Conservation (phyloP, 2,888 invertebrate genomes). For the Limenitis camilla region DNA sequence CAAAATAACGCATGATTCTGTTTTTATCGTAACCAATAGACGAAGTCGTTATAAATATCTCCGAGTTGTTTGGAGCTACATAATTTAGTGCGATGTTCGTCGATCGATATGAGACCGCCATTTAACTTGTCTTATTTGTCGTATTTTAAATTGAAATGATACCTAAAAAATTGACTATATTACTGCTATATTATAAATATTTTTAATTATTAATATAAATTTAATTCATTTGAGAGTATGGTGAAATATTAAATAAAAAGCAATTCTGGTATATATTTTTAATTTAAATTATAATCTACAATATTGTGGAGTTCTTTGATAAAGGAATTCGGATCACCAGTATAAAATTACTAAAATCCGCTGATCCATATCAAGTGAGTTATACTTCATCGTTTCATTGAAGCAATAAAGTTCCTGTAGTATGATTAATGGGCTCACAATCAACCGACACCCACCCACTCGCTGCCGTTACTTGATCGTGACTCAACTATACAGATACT, state of each 20-base stretch:
- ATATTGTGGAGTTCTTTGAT: background rate
- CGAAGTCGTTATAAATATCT: conserved; percentile 50
- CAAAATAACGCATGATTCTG: conserved; percentile 40
- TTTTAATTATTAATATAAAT: no score
- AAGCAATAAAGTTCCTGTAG: conserved; percentile 59
- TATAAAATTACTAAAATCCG: background rate
- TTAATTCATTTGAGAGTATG: no score
- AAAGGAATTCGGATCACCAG: background rate
- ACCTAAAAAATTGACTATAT: no score
- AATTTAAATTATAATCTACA: background rate
- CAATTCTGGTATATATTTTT: background rate
- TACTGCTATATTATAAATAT: no score
- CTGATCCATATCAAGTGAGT: conserved; percentile 11
- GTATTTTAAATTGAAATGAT: background rate
- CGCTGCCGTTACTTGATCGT: conserved; percentile 37
- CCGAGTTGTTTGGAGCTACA: conserved; percentile 42
- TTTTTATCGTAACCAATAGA: conserved; percentile 42
- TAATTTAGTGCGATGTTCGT: conserved; percentile 47
- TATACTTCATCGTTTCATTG: conserved; percentile 49
- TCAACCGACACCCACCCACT: conserved; percentile 49
- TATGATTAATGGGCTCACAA: conserved; percentile 61
- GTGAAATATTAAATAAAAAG: background rate
- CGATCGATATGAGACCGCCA: conserved; percentile 50
- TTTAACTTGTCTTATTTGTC: conserved; percentile 16
- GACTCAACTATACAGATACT: conserved; percentile 35